Conservation (phyloP, 2,888 invertebrate genomes). For the Sepioteuthis lessoniana region DNA sequence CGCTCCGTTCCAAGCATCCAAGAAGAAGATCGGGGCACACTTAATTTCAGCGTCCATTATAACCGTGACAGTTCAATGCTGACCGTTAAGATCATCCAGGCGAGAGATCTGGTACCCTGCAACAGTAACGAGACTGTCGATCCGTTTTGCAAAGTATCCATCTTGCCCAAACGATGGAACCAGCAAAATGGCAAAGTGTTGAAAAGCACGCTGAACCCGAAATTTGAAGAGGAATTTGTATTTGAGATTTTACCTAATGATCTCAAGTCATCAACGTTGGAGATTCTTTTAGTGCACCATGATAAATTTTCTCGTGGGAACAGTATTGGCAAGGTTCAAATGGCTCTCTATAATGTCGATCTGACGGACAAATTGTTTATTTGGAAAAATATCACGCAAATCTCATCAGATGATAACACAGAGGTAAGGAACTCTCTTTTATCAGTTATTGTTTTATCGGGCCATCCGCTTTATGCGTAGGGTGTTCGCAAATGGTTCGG, state of each 20-base stretch:
- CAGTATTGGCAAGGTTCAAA: constrained; percentile 80
- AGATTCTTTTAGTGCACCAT: constrained; percentile 81
- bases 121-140: constrained; percentile 74
- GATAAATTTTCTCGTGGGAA: constrained; percentile 81
- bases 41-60: constrained; percentile 80
- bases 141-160: constrained; percentile 87
- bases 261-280: constrained; percentile 78
- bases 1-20: constrained; percentile 69
- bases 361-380: constrained; percentile 79
- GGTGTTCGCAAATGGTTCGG: no score
- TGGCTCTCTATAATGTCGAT: constrained; percentile 79
- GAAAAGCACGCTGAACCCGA: constrained; percentile 81
- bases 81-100: constrained; percentile 81
- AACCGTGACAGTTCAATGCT: constrained; percentile 81
- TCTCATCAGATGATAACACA: constrained; percentile 60
- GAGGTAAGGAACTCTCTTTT: constrained; percentile 55
- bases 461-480: no score
- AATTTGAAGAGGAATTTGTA: constrained; percentile 83
- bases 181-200: constrained; percentile 77
- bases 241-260: constrained; percentile 78
- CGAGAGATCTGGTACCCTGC: constrained; percentile 75
- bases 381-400: constrained; percentile 78
- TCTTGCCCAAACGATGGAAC: constrained; percentile 82
- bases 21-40: constrained; percentile 79
- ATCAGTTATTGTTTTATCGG: not conserved